A percentile compares a stretch with the other conserved stretches of the same genome.
Conservation (phyloP, 2,888 invertebrate species). For the Pyralis farinalis region DNA sequence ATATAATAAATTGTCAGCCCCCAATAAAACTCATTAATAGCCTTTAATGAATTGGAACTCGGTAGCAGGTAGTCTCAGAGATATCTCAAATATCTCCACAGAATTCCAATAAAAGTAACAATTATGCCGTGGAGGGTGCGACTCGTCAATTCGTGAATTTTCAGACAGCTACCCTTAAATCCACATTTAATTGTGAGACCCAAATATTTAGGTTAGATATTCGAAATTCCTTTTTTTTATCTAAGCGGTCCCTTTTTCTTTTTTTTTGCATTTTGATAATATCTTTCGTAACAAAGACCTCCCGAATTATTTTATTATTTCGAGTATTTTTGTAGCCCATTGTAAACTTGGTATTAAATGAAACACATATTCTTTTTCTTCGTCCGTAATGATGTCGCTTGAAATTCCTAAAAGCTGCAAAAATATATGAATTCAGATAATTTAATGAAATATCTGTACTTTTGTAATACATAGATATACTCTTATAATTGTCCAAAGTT, state of each 20-base stretch:
- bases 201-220: conserved; percentile 36
- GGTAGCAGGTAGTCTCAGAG: conserved; percentile 63
- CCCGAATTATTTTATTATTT: no score
- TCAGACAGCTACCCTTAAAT: conserved; percentile 39
- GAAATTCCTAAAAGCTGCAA: neutral
- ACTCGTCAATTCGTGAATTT: conserved; percentile 29
- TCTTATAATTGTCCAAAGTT: conserved; percentile 19
- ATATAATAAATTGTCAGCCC: conserved; percentile 55
- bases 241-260: conserved; percentile 10
- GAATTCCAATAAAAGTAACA: conserved; percentile 55
- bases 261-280: neutral
- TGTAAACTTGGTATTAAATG: no score
- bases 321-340: no score
- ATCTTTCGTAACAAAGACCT: conserved; percentile 6
- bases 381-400: no score
- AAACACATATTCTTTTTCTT: no score
- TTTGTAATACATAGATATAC: no score
- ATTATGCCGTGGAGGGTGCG: conserved; percentile 41
- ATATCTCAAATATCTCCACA: conserved; percentile 44
- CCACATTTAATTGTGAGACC: conserved; percentile 51
- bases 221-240: conserved; percentile 25
- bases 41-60: conserved; percentile 71
- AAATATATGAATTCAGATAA: neutral
- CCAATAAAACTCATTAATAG: conserved; percentile 68
- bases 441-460: no score